These are phyloP conservation scores for Sebastes itinus DNA, from an alignment of 2,797 vertebrate genomes.

Conservation along the genomic window DNA sequence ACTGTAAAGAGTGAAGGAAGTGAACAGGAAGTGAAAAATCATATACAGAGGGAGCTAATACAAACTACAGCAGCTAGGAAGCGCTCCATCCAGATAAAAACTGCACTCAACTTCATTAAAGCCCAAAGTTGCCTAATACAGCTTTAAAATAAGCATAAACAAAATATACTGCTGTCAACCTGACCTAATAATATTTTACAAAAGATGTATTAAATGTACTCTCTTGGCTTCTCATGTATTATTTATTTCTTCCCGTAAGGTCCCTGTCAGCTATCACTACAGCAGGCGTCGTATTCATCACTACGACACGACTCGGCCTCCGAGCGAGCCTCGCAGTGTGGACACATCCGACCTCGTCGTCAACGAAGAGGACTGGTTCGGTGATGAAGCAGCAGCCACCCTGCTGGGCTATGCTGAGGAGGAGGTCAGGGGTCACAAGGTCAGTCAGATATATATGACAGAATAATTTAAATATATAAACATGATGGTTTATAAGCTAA, in stretches of 20 bases:
- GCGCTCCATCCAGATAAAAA: background rate
- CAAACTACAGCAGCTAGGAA: background rate
- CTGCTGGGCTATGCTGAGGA: constrained; percentile 90
- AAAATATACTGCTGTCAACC: background rate
- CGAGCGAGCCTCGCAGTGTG: constrained; percentile 80
- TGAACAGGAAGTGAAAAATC: background rate
- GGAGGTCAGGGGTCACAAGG: constrained; percentile 90
- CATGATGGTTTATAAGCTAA: too few species aligned
- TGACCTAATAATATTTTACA: background rate
- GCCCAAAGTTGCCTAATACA: background rate
- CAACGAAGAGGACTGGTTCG: constrained; percentile 81
- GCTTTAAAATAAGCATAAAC: background rate
- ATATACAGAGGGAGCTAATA: background rate
- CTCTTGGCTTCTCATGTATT: constrained; percentile 18
- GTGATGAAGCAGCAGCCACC: constrained; percentile 84
- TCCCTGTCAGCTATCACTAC: constrained; percentile 90
- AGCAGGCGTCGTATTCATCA: constrained; percentile 76
- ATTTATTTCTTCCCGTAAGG: constrained; percentile 66
- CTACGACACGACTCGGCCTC: constrained; percentile 69
- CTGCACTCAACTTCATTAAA: background rate
- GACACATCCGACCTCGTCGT: constrained; percentile 91
- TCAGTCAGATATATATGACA: constrained; percentile 9
- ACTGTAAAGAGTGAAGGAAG: background rate
- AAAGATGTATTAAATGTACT: background rate
- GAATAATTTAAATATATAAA: background rate